These are phyloP conservation scores for Bufo gargarizans DNA, from an alignment of 2,113 vertebrate species.

Conservation along the genomic window DNA sequence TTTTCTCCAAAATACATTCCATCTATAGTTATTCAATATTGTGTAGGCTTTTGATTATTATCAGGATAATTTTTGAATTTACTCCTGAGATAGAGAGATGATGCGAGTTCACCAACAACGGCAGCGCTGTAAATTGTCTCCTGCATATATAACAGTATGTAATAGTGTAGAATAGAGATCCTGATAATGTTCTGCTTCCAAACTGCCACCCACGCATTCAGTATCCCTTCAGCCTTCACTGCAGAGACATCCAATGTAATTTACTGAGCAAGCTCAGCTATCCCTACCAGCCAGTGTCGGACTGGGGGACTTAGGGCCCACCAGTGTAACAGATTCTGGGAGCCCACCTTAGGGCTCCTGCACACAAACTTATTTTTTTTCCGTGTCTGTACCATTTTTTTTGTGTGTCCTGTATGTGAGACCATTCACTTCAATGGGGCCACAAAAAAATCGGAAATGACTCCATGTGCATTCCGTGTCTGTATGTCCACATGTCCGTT, in stretches of 20 bases:
- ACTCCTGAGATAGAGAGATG: neutral
- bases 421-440: no score
- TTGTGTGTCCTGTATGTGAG: no score
- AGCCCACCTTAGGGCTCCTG: no score
- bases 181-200: constrained; percentile 25
- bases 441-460: no score
- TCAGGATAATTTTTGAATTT: neutral
- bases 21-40: neutral
- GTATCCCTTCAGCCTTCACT: neutral
- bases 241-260: constrained; percentile 11
- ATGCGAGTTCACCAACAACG: neutral
- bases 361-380: no score
- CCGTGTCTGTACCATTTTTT: no score
- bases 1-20: neutral
- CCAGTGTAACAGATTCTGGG: no score
- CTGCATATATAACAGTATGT: neutral
- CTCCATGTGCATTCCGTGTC: no score
- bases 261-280: neutral
- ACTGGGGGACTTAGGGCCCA: no score
- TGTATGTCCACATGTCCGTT: no score
- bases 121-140: neutral
- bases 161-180: neutral
- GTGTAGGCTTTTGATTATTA: neutral
- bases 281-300: neutral
- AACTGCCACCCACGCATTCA: constrained; percentile 19